Percentiles rank a stretch among this genome's conserved stretches.
Conservation (phyloP, 2,797 vertebrate species). For the Garrulus glandarius region DNA sequence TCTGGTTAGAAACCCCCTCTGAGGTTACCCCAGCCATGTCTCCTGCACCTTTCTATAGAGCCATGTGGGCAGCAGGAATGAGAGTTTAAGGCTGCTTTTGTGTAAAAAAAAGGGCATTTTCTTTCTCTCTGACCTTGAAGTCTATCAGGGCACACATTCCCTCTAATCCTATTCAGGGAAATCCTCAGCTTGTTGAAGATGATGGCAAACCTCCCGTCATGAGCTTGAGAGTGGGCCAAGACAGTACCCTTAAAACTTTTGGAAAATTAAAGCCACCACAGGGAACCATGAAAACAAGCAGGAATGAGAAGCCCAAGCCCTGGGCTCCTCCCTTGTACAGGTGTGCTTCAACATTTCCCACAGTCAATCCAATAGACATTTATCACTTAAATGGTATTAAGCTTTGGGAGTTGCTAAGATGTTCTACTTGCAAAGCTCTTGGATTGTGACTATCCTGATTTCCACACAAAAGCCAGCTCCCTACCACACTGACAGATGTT, state of each 20-base stretch:
- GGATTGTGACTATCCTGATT: not conserved
- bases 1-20: not conserved
- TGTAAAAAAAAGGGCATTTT: not conserved
- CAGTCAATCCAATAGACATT: not conserved
- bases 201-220: not conserved
- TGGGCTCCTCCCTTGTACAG: not conserved
- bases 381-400: not conserved
- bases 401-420: not conserved
- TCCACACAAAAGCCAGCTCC: not conserved
- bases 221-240: not conserved
- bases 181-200: not conserved
- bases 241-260: not conserved
- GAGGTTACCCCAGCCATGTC: not conserved
- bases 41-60: not conserved
- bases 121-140: not conserved
- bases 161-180: not conserved
- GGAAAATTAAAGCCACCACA: not conserved
- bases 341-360: not conserved
- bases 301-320: not conserved
- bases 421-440: not conserved
- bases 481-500: accelerated
- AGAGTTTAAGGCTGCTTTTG: not conserved
- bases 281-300: not conserved
- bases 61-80: accelerated
- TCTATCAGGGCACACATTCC: not conserved